phyloP scores from a whole-genome alignment of 2,113 vertebrate species.

The Pterocles gutturalis region DNA sequence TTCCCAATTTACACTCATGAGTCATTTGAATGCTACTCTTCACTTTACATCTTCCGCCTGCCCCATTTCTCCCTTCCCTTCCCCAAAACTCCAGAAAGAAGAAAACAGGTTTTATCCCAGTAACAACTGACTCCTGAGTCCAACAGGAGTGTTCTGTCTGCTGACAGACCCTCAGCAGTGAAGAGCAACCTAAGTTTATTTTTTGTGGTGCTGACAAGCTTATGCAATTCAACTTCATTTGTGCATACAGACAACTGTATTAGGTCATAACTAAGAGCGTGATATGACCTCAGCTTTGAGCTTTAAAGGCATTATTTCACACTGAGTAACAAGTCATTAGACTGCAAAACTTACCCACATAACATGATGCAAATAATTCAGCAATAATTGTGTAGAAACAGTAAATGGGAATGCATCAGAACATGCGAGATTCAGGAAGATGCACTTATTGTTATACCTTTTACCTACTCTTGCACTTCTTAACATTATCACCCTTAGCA shows the following conservation, averaged over 20 bases:
- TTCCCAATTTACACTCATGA: background rate
- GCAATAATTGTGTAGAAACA: background rate
- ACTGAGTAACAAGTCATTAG: slow-evolving; percentile 16
- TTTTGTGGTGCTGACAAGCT: background rate
- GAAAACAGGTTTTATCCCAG: background rate
- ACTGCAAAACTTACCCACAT: background rate
- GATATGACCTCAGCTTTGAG: slow-evolving; percentile 4
- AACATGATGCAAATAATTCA: background rate
- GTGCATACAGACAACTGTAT: background rate
- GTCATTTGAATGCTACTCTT: background rate
- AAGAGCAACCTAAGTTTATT: background rate
- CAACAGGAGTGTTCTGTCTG: background rate
- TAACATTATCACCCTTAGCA: background rate
- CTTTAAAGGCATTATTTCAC: slow-evolving; percentile 34
- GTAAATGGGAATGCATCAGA: background rate
- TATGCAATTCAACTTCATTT: background rate
- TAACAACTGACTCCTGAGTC: background rate
- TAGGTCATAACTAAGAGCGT: background rate
- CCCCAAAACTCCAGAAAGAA: background rate
- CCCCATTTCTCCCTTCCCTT: background rate
- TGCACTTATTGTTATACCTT: background rate
- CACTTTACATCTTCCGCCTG: background rate
- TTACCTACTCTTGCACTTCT: background rate
- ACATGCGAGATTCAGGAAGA: background rate
- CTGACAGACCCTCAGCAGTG: background rate